Conservation (phyloP, 1,140 invertebrate species). For the Cryptotermes secundus region DNA sequence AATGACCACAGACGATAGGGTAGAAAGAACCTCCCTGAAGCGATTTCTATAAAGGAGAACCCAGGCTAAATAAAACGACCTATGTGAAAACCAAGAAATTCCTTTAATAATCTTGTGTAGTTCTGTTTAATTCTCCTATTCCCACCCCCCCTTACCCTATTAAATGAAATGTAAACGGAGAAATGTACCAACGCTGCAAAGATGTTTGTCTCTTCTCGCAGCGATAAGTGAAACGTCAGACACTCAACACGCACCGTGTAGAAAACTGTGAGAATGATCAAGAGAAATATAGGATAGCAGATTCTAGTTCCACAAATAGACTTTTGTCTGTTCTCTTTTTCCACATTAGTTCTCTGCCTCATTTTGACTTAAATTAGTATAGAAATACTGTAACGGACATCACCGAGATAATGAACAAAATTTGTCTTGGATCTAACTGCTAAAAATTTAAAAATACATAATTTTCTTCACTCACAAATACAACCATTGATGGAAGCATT, state of each 20-base stretch:
- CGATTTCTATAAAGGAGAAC: not conserved
- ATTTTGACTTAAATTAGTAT: not conserved
- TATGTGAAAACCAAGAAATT: not conserved
- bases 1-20: constrained; percentile 4
- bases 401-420: too few relatives aligned
- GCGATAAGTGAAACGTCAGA: not conserved
- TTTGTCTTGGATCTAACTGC: too few relatives aligned
- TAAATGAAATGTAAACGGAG: not conserved
- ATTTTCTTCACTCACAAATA: too few relatives aligned
- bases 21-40: not conserved
- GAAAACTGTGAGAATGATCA: too few relatives aligned
- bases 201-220: not conserved
- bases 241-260: not conserved
- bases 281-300: too few relatives aligned
- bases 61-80: not conserved
- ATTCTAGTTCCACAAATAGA: not conserved
- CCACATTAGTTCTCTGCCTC: not conserved
- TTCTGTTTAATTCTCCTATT: not conserved
- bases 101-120: not conserved
- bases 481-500: too few relatives aligned
- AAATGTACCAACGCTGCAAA: not conserved
- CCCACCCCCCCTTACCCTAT: not conserved
- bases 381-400: too few relatives aligned
- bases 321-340: not conserved
- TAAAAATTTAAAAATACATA: too few relatives aligned